A percentile compares a stretch with the other conserved stretches of the same genome.
These are phyloP conservation scores for Aptenodytes patagonicus DNA, from an alignment of 2,113 vertebrate species.

Conservation along the genomic window DNA sequence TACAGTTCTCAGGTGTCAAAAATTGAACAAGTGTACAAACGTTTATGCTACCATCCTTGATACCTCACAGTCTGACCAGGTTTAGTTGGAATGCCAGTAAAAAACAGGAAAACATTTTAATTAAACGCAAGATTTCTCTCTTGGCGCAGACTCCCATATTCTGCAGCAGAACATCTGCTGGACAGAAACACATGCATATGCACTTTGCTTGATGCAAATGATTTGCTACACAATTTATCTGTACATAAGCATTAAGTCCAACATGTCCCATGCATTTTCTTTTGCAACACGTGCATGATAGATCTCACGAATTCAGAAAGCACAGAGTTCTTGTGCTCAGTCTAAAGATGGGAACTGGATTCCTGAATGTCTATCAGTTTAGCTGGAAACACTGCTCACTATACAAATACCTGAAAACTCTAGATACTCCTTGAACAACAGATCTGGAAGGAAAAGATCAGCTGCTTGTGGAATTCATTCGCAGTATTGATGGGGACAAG, in stretches of 20 bases:
- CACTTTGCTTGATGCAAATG: background rate
- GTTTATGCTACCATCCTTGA: background rate
- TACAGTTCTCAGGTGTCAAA: background rate
- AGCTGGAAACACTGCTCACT: background rate
- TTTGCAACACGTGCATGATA: background rate
- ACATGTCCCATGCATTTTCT: background rate
- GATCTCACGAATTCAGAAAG: background rate
- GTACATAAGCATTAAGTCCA: background rate
- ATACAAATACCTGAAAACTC: background rate
- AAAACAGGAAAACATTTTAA: background rate
- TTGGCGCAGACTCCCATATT: background rate
- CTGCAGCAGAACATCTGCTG: background rate
- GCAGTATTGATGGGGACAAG: background rate
- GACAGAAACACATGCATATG: background rate
- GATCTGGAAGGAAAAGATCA: background rate
- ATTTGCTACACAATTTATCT: background rate
- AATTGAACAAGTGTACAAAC: background rate
- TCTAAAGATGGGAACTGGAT: background rate
- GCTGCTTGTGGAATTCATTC: background rate
- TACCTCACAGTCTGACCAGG: background rate
- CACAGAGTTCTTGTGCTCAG: background rate
- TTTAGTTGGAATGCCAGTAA: background rate
- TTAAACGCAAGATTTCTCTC: background rate
- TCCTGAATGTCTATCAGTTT: background rate
- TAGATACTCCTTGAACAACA: background rate